phyloP scores from a whole-genome alignment of 2,888 invertebrate species.

The Caenorhabditis macrosperma region DNA sequence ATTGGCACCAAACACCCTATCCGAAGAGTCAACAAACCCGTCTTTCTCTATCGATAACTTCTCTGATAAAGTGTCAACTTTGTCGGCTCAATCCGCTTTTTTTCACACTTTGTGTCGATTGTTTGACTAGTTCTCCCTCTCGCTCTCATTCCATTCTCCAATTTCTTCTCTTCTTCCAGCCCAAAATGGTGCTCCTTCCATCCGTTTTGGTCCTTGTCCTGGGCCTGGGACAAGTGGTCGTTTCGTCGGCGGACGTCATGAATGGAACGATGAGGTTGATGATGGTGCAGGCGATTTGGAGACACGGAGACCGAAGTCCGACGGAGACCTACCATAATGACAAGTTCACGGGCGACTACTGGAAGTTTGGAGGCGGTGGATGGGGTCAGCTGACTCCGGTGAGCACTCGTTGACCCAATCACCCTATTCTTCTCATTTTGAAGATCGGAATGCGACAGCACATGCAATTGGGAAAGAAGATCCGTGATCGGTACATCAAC shows the following conservation, averaged over 20 bases:
- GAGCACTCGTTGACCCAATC: background rate
- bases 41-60: conserved; percentile 14
- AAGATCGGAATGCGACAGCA: conserved; percentile 67
- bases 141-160: conserved; percentile 16
- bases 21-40: conserved; percentile 33
- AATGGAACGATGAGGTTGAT: conserved; percentile 52
- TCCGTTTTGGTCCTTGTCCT: conserved; percentile 17
- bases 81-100: conserved; percentile 55
- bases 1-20: background rate
- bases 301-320: conserved; percentile 74
- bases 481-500: conserved; percentile 63
- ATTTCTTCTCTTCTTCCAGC: too few species aligned
- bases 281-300: conserved; percentile 64
- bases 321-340: conserved; percentile 64
- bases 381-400: conserved; percentile 69
- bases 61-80: conserved; percentile 39
- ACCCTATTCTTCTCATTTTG: background rate
- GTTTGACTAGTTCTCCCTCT: conserved; percentile 23
- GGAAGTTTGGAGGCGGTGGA: conserved; percentile 61
- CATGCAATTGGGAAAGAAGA: conserved; percentile 58
- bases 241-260: conserved; percentile 22
- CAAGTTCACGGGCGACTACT: conserved; percentile 48
- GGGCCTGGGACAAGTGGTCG: background rate
- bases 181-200: conserved; percentile 11
- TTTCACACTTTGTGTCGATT: conserved; percentile 23